Conservation (phyloP, 1,140 invertebrate genomes). For the Macrobrachium nipponense region DNA sequence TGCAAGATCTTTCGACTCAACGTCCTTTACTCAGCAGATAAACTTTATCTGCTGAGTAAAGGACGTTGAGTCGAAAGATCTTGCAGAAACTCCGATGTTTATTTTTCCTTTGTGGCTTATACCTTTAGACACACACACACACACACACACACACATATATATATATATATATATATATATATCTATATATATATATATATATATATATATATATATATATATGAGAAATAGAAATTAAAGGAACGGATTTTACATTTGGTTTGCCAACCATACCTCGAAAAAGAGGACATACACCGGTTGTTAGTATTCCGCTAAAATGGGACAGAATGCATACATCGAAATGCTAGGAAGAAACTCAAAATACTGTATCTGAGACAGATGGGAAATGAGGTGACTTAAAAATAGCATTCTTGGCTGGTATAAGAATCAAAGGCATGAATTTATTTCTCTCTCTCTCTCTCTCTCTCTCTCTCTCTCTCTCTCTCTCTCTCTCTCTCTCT, state of each 20-base stretch:
- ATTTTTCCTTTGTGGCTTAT: neutral
- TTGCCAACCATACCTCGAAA: too few relatives aligned
- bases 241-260: too few relatives aligned
- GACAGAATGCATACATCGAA: too few relatives aligned
- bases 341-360: too few relatives aligned
- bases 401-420: neutral
- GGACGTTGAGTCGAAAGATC: too few relatives aligned
- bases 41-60: too few relatives aligned
- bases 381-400: neutral
- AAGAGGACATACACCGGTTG: too few relatives aligned
- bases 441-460: neutral
- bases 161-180: constrained; percentile 22
- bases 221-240: neutral
- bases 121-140: neutral
- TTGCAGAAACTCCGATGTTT: too few relatives aligned
- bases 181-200: neutral
- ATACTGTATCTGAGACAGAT: too few relatives aligned
- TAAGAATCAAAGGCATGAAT: neutral
- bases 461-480: constrained; percentile 23
- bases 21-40: too few relatives aligned
- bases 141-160: constrained; percentile 17
- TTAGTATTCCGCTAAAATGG: too few relatives aligned
- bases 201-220: neutral
- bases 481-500: constrained; percentile 31
- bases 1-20: too few relatives aligned